Conservation (phyloP, 2,113 vertebrate species). For the Athene cunicularia region DNA sequence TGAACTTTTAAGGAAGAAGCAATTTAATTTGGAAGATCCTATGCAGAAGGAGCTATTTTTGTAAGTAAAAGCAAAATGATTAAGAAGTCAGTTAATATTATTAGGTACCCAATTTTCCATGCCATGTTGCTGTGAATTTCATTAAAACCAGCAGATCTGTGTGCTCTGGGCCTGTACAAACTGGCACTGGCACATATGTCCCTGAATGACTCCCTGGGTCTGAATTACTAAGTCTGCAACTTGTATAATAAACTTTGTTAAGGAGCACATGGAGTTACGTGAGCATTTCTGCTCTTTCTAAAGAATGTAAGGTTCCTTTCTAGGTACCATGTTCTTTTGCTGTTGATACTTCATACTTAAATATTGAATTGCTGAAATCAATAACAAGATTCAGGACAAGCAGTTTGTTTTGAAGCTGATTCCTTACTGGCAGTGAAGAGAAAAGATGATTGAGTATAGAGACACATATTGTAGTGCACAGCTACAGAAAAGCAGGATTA, state of each 20-base stretch:
- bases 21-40: conserved; percentile 90
- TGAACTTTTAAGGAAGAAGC: conserved; percentile 90
- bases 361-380: not conserved
- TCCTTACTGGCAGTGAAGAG: not conserved
- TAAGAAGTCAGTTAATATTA: not conserved
- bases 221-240: not conserved
- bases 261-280: not conserved
- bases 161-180: not conserved
- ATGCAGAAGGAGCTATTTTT: conserved; percentile 90
- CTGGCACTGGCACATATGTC: not conserved
- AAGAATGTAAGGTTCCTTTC: not conserved
- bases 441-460: not conserved
- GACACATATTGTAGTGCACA: not conserved
- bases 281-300: not conserved
- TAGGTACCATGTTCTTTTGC: not conserved
- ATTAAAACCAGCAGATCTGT: not conserved
- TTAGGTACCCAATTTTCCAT: not conserved
- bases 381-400: not conserved
- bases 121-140: not conserved
- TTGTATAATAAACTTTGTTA: not conserved
- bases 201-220: not conserved
- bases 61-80: conserved; percentile 76
- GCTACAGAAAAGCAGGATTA: not conserved
- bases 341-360: not conserved
- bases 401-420: not conserved